Evolutionary conservation across 2,797 vertebrate species (phyloP).

Genomic region (Hirundo rustica): DNA sequence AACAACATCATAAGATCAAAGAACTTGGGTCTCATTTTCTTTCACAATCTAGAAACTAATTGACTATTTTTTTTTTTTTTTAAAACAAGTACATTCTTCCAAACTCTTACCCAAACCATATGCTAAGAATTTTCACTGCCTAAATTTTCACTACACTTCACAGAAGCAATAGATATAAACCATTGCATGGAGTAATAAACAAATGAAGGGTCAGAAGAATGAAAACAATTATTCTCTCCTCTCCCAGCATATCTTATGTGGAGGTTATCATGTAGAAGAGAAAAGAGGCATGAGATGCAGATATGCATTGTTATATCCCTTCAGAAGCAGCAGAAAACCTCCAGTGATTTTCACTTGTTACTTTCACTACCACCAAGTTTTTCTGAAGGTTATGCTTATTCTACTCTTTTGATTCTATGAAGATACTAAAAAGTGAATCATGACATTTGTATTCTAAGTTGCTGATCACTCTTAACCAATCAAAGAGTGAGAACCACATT

Average conservation of each 20-base stretch:
- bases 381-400: neutral
- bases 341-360: neutral
- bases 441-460: neutral
- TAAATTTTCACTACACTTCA: neutral
- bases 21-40: neutral
- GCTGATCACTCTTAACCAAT: neutral
- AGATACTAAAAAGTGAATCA: neutral
- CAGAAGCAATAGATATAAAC: neutral
- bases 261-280: neutral
- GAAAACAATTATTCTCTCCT: neutral
- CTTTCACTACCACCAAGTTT: neutral
- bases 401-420: neutral
- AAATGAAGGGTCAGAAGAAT: neutral
- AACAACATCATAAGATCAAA: neutral
- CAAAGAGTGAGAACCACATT: neutral
- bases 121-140: neutral
- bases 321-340: neutral
- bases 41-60: neutral
- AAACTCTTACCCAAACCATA: neutral
- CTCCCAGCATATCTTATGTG: neutral
- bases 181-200: neutral
- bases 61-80: too few relatives aligned
- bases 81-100: neutral
- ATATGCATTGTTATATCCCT: neutral
- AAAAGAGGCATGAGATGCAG: neutral